Evolutionary conservation across 2,888 invertebrate species (phyloP).

Genomic region (Sclerodermus sp.): DNA sequence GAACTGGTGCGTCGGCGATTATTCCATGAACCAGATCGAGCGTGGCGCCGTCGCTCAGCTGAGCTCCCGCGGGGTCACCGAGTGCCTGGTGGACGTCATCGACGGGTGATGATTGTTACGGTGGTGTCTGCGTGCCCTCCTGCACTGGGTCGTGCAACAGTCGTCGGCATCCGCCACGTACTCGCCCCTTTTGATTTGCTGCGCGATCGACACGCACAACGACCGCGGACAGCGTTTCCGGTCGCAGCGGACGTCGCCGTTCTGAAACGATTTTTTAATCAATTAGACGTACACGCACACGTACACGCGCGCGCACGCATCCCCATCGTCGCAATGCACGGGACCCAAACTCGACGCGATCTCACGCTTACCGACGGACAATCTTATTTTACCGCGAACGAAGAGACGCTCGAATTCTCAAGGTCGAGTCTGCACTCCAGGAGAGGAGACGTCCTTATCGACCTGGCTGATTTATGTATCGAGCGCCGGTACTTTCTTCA

Average conservation of each 20-base stretch:
- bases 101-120: constrained; percentile 57
- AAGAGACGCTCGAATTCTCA: background rate
- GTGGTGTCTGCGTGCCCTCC: constrained; percentile 58
- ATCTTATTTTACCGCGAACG: background rate
- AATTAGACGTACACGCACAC: no score
- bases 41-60: constrained; percentile 35
- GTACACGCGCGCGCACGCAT: no score
- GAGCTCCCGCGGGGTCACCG: constrained; percentile 42
- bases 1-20: no score
- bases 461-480: no score
- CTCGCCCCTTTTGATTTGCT: constrained; percentile 53
- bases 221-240: constrained; percentile 78
- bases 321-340: no score
- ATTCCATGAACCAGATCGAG: no score
- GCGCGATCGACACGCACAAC: constrained; percentile 65
- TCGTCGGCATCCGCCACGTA: constrained; percentile 59
- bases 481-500: no score
- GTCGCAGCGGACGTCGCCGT: constrained; percentile 78
- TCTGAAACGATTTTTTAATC: no score
- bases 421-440: no score
- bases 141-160: constrained; percentile 64
- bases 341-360: no score
- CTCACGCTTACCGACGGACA: no score
- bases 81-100: constrained; percentile 28
- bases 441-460: no score